Conservation (phyloP, 1,140 invertebrate species). For the Sycophaga agraensis region DNA sequence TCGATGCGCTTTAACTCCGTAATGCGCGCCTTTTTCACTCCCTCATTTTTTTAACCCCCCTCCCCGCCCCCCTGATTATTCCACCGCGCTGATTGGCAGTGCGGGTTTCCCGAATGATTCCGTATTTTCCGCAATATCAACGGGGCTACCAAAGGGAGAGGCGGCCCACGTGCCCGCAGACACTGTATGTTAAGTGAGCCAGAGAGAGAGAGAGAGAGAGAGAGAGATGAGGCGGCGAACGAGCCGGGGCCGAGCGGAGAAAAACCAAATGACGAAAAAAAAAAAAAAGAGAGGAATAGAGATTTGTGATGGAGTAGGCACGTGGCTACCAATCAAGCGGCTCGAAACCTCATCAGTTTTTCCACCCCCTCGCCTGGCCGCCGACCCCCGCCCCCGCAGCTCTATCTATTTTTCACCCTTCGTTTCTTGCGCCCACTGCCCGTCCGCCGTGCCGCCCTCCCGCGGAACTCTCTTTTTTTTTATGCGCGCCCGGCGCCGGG, state of each 20-base stretch:
- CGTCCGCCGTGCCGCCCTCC: slow-evolving; percentile 33
- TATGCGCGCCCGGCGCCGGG: slow-evolving; percentile 29
- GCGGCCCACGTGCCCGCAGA: too few species aligned
- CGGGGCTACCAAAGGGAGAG: slow-evolving; percentile 26
- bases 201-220: background rate
- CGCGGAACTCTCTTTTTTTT: slow-evolving; percentile 51
- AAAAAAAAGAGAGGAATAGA: slow-evolving; percentile 36
- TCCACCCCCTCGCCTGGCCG: slow-evolving; percentile 33
- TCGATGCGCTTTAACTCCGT: slow-evolving; percentile 19
- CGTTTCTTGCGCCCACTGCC: slow-evolving; percentile 25
- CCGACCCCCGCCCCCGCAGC: background rate
- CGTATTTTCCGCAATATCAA: slow-evolving; percentile 29
- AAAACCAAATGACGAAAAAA: slow-evolving; percentile 34
- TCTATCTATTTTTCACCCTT: slow-evolving; percentile 11
- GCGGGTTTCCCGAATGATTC: slow-evolving; percentile 30
- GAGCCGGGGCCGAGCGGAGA: slow-evolving; percentile 4
- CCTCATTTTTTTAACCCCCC: slow-evolving; percentile 16
- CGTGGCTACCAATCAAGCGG: slow-evolving; percentile 58
- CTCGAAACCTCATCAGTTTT: slow-evolving; percentile 58
- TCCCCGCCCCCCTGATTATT: too few species aligned
- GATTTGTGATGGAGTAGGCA: slow-evolving; percentile 54
- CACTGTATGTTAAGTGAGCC: background rate
- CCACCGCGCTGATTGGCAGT: slow-evolving; percentile 28
- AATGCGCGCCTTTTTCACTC: slow-evolving; percentile 23
- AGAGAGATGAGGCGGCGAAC: background rate